Evolutionary conservation across 2,888 invertebrate species (phyloP).

Genomic region (Alloscopus bannaensis): DNA sequence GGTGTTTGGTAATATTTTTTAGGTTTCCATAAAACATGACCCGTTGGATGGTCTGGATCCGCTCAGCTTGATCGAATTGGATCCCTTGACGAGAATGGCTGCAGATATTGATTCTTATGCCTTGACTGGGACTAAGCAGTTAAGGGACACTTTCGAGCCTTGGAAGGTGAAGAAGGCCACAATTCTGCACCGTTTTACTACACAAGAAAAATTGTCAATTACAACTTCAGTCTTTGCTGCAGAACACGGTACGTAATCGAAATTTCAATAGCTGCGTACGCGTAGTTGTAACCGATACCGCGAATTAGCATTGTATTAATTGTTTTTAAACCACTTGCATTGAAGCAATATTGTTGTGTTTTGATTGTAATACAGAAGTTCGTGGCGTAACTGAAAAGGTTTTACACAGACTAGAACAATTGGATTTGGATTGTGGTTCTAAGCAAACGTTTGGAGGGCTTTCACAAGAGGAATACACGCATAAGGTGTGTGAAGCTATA

Average conservation of each 20-base stretch:
- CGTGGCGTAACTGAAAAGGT: slow-evolving; percentile 86
- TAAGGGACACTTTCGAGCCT: slow-evolving; percentile 80
- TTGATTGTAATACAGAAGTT: slow-evolving; percentile 52
- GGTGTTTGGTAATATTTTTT: neutral
- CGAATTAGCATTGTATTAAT: slow-evolving; percentile 30
- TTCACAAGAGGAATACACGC: slow-evolving; percentile 92
- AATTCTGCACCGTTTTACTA: slow-evolving; percentile 94
- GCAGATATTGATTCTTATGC: slow-evolving; percentile 67
- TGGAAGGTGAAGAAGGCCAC: slow-evolving; percentile 86
- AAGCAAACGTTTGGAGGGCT: slow-evolving; percentile 91
- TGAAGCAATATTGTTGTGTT: neutral
- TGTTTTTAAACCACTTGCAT: slow-evolving; percentile 18
- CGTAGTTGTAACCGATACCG: neutral
- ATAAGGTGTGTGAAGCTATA: slow-evolving; percentile 60
- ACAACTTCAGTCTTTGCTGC: slow-evolving; percentile 81
- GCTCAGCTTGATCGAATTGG: slow-evolving; percentile 80
- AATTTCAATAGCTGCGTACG: neutral
- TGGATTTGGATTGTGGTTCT: slow-evolving; percentile 95
- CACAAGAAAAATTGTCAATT: slow-evolving; percentile 93
- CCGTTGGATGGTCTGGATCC: slow-evolving; percentile 86
- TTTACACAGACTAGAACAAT: slow-evolving; percentile 91
- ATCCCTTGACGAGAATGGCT: slow-evolving; percentile 78
- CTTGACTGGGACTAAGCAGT: slow-evolving; percentile 29
- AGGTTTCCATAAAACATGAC: slow-evolving; percentile 75
- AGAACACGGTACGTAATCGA: slow-evolving; percentile 72